Percentiles rank a stretch among this genome's conserved stretches.
phyloP scores from a whole-genome alignment of 2,888 invertebrate genomes.

The Sinotaia quadrata region DNA sequence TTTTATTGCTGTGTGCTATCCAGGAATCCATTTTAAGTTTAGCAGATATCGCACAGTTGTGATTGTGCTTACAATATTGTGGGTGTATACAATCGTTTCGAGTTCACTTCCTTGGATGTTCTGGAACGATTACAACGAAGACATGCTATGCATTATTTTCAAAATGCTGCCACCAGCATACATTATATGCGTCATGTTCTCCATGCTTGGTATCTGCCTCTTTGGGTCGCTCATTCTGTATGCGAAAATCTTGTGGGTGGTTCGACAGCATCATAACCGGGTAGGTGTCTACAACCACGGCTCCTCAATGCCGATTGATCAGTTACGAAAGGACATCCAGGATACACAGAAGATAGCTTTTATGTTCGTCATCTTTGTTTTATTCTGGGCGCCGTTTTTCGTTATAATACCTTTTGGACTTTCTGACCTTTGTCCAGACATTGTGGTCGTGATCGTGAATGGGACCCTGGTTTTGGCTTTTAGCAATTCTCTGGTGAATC shows the following conservation, averaged over 20 bases:
- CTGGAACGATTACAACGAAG: too few relatives aligned
- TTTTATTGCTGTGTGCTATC: slow-evolving; percentile 44
- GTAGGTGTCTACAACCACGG: slow-evolving; percentile 10
- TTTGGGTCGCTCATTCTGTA: slow-evolving; percentile 35
- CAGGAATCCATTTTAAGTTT: slow-evolving; percentile 35
- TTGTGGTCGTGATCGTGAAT: slow-evolving; percentile 40
- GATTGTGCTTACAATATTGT: slow-evolving; percentile 24
- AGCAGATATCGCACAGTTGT: slow-evolving; percentile 37
- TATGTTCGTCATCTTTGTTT: slow-evolving; percentile 42
- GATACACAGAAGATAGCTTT: slow-evolving; percentile 39
- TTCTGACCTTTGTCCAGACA: slow-evolving; percentile 19
- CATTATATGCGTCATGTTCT: slow-evolving; percentile 34
- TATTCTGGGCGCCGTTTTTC: slow-evolving; percentile 50
- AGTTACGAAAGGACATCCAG: slow-evolving; percentile 31
- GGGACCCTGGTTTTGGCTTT: slow-evolving; percentile 39
- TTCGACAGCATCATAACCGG: slow-evolving; percentile 27
- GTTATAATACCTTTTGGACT: slow-evolving; percentile 40
- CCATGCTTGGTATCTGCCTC: slow-evolving; percentile 34
- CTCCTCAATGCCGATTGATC: not conserved
- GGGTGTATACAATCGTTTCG: too few relatives aligned
- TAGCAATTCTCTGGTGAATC: slow-evolving; percentile 39
- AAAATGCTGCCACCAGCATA: too few relatives aligned
- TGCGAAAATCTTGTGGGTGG: slow-evolving; percentile 38
- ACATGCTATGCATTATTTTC: too few relatives aligned
- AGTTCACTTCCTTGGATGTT: too few relatives aligned